Evolutionary conservation across 2,888 invertebrate species (phyloP).

Genomic region (Hyposoter dolosus): DNA sequence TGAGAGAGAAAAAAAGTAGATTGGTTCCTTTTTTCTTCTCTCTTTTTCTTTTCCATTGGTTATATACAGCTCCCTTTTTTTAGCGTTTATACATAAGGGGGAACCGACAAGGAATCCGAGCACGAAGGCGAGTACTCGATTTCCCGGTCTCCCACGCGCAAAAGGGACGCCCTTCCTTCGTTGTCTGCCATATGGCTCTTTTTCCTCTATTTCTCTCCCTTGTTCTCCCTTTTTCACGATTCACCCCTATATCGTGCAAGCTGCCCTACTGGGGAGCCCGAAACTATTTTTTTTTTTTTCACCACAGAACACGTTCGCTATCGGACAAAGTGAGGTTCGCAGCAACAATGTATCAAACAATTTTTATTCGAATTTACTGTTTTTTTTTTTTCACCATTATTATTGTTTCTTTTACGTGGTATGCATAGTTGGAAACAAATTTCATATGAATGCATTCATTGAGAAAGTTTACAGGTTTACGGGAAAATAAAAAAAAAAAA

Average conservation of each 20-base stretch:
- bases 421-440: background rate
- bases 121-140: constrained; percentile 74
- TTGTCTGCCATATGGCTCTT: constrained; percentile 82
- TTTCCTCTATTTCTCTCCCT: constrained; percentile 59
- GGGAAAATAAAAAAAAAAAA: background rate
- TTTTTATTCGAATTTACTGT: background rate
- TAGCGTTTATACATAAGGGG: constrained; percentile 40
- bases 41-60: constrained; percentile 26
- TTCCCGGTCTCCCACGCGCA: constrained; percentile 78
- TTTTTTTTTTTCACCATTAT: background rate
- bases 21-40: constrained; percentile 7
- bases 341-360: constrained; percentile 16
- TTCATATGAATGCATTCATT: background rate
- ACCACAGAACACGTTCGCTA: constrained; percentile 8
- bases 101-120: constrained; percentile 48
- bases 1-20: background rate
- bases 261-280: constrained; percentile 20
- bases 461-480: background rate
- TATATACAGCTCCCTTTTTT: constrained; percentile 43
- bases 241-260: constrained; percentile 54
- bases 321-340: background rate
- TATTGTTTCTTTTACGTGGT: background rate
- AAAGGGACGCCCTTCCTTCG: constrained; percentile 72
- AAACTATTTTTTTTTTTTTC: constrained; percentile 19
- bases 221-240: constrained; percentile 42